Evolutionary conservation across 2,113 vertebrate genomes (phyloP).

Genomic region (Thermophis baileyi): DNA sequence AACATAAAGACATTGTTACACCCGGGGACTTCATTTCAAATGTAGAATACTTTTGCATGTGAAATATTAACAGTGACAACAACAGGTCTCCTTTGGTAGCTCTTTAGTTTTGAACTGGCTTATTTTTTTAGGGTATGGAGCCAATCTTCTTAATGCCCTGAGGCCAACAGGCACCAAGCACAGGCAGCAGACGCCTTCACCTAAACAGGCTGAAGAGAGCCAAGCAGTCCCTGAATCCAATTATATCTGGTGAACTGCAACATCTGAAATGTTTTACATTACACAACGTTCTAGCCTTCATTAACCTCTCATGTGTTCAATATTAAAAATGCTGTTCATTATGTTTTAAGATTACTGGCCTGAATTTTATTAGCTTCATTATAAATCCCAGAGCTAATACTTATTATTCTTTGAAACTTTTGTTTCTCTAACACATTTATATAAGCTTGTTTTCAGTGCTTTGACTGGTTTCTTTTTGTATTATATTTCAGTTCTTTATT

Average conservation of each 20-base stretch:
- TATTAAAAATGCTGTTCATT: conserved; percentile 70
- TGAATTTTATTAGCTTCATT: conserved; percentile 76
- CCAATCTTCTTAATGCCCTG: conserved; percentile 66
- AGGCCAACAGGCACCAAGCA: conserved; percentile 72
- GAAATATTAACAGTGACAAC: conserved; percentile 48
- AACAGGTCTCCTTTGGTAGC: conserved; percentile 46
- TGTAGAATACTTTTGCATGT: background rate
- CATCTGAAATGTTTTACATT: conserved; percentile 73
- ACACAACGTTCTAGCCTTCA: conserved; percentile 71
- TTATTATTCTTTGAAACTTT: conserved; percentile 72
- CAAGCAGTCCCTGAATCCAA: conserved; percentile 81
- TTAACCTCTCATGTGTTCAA: conserved; percentile 74
- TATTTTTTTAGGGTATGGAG: conserved; percentile 78
- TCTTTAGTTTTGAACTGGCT: conserved; percentile 62
- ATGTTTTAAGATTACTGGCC: conserved; percentile 66
- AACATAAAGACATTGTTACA: background rate
- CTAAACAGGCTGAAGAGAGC: conserved; percentile 72
- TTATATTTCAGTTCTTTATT: conserved; percentile 55
- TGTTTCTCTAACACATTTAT: conserved; percentile 62
- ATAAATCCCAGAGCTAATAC: conserved; percentile 74
- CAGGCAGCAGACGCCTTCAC: conserved; percentile 71
- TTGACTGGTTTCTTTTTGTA: conserved; percentile 60
- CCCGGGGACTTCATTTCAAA: background rate
- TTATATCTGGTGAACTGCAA: conserved; percentile 82
- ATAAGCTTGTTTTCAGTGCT: conserved; percentile 66